Conservation (phyloP, 2,888 invertebrate genomes). For the Pherbina coryleti region DNA sequence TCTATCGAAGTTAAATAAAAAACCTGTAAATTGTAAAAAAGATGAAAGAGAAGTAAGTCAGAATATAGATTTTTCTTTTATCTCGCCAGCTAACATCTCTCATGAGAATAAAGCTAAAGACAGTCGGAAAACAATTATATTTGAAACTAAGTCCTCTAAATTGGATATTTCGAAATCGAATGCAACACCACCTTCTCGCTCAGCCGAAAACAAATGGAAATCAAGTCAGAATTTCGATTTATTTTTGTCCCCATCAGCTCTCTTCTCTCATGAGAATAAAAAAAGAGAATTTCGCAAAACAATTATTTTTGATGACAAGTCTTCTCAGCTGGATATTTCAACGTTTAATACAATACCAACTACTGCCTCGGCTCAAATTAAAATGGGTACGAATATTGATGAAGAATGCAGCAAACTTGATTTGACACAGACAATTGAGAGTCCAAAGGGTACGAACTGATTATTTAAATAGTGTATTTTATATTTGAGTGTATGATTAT, state of each 20-base stretch:
- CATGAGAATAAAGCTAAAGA: neutral
- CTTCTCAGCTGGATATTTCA: neutral
- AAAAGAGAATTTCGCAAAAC: neutral
- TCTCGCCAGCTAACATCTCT: neutral
- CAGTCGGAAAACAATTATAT: constrained; percentile 4
- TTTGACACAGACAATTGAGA: constrained; percentile 24
- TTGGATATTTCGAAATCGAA: neutral
- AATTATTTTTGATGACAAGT: constrained; percentile 1
- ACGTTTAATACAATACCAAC: neutral
- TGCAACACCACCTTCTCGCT: too few relatives aligned
- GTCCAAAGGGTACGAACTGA: constrained; percentile 5
- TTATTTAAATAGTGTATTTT: neutral
- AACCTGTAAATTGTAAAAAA: neutral
- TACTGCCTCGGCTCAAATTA: neutral
- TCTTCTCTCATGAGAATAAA: too few relatives aligned
- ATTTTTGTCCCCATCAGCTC: neutral
- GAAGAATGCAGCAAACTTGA: neutral
- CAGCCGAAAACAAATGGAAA: neutral
- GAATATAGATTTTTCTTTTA: neutral
- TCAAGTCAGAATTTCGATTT: neutral
- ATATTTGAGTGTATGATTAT: too few relatives aligned
- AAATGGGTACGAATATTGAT: too few relatives aligned
- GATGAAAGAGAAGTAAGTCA: neutral
- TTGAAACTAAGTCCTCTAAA: neutral
- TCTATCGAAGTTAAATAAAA: neutral